Percentiles rank a stretch among this genome's conserved stretches.
These are phyloP conservation scores for Enteromius afrohamiltoni DNA, from an alignment of 2,797 vertebrate genomes.

Conservation along the genomic window DNA sequence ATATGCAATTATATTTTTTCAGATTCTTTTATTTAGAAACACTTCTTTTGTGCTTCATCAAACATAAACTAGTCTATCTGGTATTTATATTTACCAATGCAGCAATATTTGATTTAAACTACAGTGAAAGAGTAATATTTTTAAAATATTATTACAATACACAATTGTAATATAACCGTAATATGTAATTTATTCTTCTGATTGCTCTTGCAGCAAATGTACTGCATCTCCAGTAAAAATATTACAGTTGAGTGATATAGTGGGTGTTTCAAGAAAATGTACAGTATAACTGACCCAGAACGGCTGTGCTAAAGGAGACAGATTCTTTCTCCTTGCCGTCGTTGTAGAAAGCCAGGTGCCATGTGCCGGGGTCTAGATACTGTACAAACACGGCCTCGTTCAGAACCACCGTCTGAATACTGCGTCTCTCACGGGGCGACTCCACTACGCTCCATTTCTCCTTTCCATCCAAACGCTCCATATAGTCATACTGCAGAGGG, in stretches of 20 bases:
- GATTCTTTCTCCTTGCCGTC: slow-evolving; percentile 94
- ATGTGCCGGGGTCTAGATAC: slow-evolving; percentile 92
- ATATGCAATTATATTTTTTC: too few species aligned
- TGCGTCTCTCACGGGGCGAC: slow-evolving; percentile 90
- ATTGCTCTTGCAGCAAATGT: neutral
- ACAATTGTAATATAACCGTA: neutral
- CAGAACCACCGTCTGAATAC: slow-evolving; percentile 94
- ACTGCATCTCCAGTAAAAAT: neutral
- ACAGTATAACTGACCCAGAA: slow-evolving; percentile 84
- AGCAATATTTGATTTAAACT: neutral
- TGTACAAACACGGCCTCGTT: slow-evolving; percentile 98
- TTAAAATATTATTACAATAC: neutral
- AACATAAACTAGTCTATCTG: neutral
- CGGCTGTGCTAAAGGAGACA: slow-evolving; percentile 92
- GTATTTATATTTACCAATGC: neutral
- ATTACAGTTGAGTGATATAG: neutral
- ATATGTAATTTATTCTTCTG: neutral
- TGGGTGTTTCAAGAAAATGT: neutral
- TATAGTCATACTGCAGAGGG: slow-evolving; percentile 90
- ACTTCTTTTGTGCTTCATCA: neutral
- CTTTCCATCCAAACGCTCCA: slow-evolving; percentile 97
- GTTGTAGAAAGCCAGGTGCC: slow-evolving; percentile 98
- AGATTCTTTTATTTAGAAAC: neutral
- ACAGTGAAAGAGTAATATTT: neutral
- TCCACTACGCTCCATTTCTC: slow-evolving; percentile 99